Evolutionary conservation across 1,140 invertebrate genomes (phyloP).

Genomic region (Bombus balteatus): DNA sequence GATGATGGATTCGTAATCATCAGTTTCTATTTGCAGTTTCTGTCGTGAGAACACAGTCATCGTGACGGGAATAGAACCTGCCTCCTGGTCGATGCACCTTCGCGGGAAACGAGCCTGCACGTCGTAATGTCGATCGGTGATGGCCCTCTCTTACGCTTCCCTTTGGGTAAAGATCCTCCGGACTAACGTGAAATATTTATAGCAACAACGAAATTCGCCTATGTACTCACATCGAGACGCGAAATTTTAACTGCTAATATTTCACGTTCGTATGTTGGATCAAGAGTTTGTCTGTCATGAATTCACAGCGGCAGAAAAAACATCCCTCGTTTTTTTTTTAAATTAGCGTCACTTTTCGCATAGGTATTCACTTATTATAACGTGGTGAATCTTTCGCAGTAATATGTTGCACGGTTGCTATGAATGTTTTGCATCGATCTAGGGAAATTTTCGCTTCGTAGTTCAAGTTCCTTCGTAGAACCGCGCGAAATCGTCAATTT

Average conservation of each 20-base stretch:
- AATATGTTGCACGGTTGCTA: too few relatives aligned
- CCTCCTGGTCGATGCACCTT: slow-evolving; percentile 64
- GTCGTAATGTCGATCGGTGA: slow-evolving; percentile 54
- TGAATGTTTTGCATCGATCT: too few relatives aligned
- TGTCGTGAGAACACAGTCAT: slow-evolving; percentile 57
- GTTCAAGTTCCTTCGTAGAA: not conserved
- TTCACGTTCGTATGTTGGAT: too few relatives aligned
- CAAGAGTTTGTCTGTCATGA: too few relatives aligned
- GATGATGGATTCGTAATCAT: slow-evolving; percentile 59
- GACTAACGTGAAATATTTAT: not conserved
- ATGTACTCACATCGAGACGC: too few relatives aligned
- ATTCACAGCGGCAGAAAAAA: too few relatives aligned
- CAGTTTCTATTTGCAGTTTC: slow-evolving; percentile 58
- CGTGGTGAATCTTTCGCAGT: too few relatives aligned
- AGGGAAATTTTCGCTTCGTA: too few relatives aligned
- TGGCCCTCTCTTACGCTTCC: not conserved
- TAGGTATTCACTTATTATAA: too few relatives aligned
- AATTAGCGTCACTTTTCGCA: not conserved
- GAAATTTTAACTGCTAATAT: too few relatives aligned
- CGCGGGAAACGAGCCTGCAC: slow-evolving; percentile 51
- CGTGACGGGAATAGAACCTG: slow-evolving; percentile 67
- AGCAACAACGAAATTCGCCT: too few relatives aligned
- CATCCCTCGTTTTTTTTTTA: too few relatives aligned
- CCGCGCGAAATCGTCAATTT: not conserved
- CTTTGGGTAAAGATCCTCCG: not conserved